These are phyloP conservation scores for Ferrisia virgata DNA, from an alignment of 2,888 invertebrate species.

Conservation along the genomic window DNA sequence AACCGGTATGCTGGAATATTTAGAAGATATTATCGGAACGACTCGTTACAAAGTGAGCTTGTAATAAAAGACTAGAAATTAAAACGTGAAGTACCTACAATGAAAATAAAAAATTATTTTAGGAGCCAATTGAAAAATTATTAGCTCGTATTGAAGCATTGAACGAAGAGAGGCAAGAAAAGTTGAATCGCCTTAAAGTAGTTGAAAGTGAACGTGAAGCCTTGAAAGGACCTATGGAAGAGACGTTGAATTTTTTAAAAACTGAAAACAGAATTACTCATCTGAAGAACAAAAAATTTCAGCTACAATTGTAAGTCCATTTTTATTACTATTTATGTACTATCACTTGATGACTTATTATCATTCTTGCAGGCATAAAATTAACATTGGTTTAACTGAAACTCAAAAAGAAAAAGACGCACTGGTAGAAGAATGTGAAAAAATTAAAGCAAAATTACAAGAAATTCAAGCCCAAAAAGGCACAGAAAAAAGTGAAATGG, in stretches of 20 bases:
- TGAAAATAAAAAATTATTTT: too few relatives aligned
- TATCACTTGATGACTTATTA: not conserved
- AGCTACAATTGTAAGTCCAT: conserved; percentile 63
- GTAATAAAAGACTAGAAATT: too few relatives aligned
- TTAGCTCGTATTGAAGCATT: conserved; percentile 69
- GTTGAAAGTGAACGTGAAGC: conserved; percentile 78
- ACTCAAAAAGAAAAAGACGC: conserved; percentile 58
- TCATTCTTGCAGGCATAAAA: conserved; percentile 37
- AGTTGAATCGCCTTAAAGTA: conserved; percentile 77
- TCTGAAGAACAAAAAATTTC: conserved; percentile 68
- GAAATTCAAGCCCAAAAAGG: conserved; percentile 57
- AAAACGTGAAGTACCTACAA: too few relatives aligned
- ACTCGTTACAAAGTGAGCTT: conserved; percentile 66
- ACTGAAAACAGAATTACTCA: conserved; percentile 72
- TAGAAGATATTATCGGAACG: conserved; percentile 97
- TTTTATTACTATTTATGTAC: not conserved
- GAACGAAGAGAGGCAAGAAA: conserved; percentile 71
- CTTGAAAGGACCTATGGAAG: conserved; percentile 72
- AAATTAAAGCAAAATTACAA: conserved; percentile 60
- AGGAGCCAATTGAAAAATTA: conserved; percentile 76
- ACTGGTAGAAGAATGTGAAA: conserved; percentile 57
- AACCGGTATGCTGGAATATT: conserved; percentile 93
- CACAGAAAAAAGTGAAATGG: conserved; percentile 50
- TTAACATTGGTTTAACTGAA: conserved; percentile 40
- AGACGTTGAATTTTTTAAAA: conserved; percentile 73